Conservation (phyloP, 2,888 invertebrate species). For the Caenorhabditis virilis region DNA sequence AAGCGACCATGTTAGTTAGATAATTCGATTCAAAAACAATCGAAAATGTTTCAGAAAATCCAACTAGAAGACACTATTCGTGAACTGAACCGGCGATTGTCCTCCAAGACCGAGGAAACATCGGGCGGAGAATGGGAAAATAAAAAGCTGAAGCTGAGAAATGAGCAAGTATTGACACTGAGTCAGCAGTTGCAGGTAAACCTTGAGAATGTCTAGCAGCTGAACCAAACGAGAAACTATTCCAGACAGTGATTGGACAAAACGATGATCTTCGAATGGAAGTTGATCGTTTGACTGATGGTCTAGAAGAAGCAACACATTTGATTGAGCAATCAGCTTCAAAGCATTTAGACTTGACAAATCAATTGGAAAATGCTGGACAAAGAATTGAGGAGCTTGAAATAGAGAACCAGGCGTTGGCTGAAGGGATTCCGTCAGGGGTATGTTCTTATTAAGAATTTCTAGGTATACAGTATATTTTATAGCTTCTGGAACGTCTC, state of each 20-base stretch:
- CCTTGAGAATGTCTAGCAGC: too few species aligned
- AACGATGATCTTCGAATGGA: conserved; percentile 61
- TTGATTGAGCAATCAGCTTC: conserved; percentile 57
- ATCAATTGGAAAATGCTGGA: conserved; percentile 16
- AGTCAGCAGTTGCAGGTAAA: conserved; percentile 60
- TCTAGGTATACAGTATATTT: too few species aligned
- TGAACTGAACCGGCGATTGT: conserved; percentile 59
- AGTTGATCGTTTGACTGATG: conserved; percentile 51
- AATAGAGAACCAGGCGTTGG: conserved; percentile 24
- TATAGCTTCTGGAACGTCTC: conserved; percentile 12
- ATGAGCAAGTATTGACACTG: conserved; percentile 63
- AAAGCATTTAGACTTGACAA: conserved; percentile 28
- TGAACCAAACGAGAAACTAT: neutral
- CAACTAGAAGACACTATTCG: conserved; percentile 66
- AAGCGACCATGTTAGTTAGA: conserved; percentile 53
- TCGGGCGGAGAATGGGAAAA: conserved; percentile 62
- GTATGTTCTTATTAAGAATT: too few species aligned
- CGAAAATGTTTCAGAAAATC: conserved; percentile 46
- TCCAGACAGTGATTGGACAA: conserved; percentile 56
- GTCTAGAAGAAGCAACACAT: conserved; percentile 61
- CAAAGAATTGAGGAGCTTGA: conserved; percentile 21
- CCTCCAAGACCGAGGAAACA: conserved; percentile 53
- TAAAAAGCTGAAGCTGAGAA: conserved; percentile 59
- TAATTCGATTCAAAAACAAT: too few species aligned
- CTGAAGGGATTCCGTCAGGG: too few species aligned